Conservation (phyloP, 1,140 invertebrate species). For the Drosophila pectinifera region DNA sequence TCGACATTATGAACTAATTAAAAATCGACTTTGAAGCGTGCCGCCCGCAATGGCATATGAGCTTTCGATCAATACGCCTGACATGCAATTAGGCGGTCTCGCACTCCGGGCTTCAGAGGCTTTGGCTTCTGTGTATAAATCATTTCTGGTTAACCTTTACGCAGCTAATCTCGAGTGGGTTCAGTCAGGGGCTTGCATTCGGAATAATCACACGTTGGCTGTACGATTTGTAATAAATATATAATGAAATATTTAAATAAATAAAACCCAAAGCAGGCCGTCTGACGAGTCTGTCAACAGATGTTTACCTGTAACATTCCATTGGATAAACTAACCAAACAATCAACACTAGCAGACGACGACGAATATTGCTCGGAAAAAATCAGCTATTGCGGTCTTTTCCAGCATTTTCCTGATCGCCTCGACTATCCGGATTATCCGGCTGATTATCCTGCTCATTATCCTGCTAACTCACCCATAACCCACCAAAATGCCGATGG, state of each 20-base stretch:
- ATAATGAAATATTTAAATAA: not conserved
- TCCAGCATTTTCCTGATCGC: not conserved
- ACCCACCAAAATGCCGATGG: conserved; percentile 43
- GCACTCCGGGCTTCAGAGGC: conserved; percentile 17
- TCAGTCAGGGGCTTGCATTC: not conserved
- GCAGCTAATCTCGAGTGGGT: conserved; percentile 3
- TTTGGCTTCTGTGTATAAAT: conserved; percentile 36
- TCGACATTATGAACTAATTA: conserved; percentile 71
- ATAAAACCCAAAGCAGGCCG: not conserved
- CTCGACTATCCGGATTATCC: not conserved
- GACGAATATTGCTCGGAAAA: conserved; percentile 6
- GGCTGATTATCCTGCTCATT: not conserved
- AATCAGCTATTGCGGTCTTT: not conserved
- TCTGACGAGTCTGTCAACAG: too few species aligned
- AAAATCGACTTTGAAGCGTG: conserved; percentile 64
- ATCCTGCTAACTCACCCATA: not conserved
- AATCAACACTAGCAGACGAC: conserved; percentile 3
- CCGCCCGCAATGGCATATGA: conserved; percentile 56
- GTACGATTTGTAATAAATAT: not conserved
- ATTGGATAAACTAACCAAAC: not conserved
- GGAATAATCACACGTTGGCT: not conserved
- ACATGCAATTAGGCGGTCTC: conserved; percentile 68
- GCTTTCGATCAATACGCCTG: conserved; percentile 67
- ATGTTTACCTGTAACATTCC: not conserved
- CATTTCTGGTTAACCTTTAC: conserved; percentile 66